Evolutionary conservation across 2,888 invertebrate genomes (phyloP).

Genomic region (Hirtodrosophila confusa): DNA sequence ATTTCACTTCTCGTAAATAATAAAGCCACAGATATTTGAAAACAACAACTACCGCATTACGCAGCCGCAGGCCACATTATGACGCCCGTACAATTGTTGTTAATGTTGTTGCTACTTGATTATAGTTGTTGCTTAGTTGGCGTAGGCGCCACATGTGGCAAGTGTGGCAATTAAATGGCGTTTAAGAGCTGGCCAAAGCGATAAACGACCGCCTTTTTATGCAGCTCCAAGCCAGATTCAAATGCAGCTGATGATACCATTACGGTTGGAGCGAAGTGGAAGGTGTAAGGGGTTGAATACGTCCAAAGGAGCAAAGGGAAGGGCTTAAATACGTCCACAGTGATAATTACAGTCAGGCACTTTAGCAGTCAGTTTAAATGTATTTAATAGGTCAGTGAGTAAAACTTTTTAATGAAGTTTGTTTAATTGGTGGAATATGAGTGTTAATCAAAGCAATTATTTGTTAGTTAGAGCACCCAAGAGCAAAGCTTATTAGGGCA

Average conservation of each 20-base stretch:
- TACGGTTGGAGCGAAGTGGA: no score
- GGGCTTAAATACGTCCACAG: no score
- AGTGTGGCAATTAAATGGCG: slow-evolving; percentile 60
- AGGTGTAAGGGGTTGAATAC: no score
- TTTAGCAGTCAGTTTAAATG: no score
- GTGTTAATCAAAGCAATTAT: no score
- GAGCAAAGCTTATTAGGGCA: no score
- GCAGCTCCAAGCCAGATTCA: background rate
- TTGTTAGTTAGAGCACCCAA: no score
- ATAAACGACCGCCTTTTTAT: slow-evolving; percentile 19
- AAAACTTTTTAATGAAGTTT: no score
- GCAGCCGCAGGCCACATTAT: slow-evolving; percentile 39
- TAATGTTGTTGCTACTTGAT: slow-evolving; percentile 41
- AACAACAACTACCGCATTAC: slow-evolving; percentile 64
- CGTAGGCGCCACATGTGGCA: slow-evolving; percentile 57
- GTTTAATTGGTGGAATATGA: no score
- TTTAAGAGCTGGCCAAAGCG: slow-evolving; percentile 18
- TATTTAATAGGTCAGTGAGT: no score
- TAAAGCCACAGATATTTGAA: slow-evolving; percentile 31
- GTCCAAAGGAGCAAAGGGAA: no score
- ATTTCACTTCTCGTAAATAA: slow-evolving; percentile 22
- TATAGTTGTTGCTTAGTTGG: slow-evolving; percentile 36
- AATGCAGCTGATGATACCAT: background rate
- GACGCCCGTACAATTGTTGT: slow-evolving; percentile 15
- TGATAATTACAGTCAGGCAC: no score